Base-by-base conservation (phyloP, 2,113 vertebrate genomes). In the Quiscalus mexicanus region DNA sequence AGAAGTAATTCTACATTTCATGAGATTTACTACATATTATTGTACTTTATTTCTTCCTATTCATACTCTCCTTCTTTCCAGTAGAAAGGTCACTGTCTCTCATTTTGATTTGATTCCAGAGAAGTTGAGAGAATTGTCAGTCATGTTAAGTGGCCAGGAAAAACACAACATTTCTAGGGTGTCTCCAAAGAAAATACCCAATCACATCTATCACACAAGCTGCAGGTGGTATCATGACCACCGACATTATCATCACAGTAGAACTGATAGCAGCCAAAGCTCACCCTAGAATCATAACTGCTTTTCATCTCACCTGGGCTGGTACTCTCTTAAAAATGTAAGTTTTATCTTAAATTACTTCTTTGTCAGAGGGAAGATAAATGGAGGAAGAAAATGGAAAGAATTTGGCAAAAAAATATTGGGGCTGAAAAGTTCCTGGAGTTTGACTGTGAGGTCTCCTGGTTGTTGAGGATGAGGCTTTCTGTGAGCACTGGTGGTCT, bases 141-240 rank as follows among this genome's bases (percentile, higher is more conserved):
- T 88, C 59, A 11, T 75, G 60, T 85, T 93, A 92, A 86, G 63
- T 75, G 68, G 20, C 83, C 56, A 81, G 52, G 50, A 93, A 91
- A 55, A 44, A 37, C 59, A 83, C 33, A 91, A 14, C 27, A 33
- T 77, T 94, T 85, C 63, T 87, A 44, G 78, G 33, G 55, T 74
- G 52, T 21, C n/a, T 87, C 59, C 67, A 85, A 95, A 77, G 50
- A 79, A 96, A 93, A 77, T 50, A 59, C 10, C 45, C 65, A 84
- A 52, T 81, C 50, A 31, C 1, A 6, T 84, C 64, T 83, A 77
- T 96, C 90, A 41, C 68, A 60, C 16, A 15, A 87, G 71, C 95
- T 95, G 85, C 82, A 80, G 92, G 87, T 88, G 92, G 79, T 47
- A 59, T 60, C 79, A n/a, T 44, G 90, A 86, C 49, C 90, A 94